Percentiles rank a stretch among this genome's conserved stretches.
Conservation (phyloP, 2,888 invertebrate genomes). For the Calameuta filiformis region DNA sequence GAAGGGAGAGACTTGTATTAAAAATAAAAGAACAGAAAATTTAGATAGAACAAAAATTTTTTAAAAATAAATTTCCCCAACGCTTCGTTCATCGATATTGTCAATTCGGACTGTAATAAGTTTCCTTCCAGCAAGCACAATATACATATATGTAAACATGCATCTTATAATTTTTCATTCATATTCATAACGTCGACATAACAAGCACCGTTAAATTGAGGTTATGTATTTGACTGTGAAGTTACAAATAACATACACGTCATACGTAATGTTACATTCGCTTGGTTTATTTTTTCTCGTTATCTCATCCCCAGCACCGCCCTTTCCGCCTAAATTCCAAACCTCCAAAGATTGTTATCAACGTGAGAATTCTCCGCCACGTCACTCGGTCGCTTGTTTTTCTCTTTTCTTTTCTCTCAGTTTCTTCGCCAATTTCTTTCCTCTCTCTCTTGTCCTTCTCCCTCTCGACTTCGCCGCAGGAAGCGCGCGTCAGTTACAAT, state of each 20-base stretch:
- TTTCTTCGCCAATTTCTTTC: not conserved
- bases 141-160: conserved; percentile 20
- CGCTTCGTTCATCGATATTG: conserved; percentile 48
- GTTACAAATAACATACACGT: too few relatives aligned
- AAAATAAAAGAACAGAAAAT: not conserved
- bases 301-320: not conserved
- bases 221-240: too few relatives aligned
- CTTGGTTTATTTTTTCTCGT: not conserved
- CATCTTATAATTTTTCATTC: conserved; percentile 10
- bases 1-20: not conserved
- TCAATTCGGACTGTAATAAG: conserved; percentile 46
- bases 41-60: not conserved
- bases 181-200: too few relatives aligned
- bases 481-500: conserved; percentile 16
- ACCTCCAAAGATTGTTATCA: too few relatives aligned
- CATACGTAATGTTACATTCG: too few relatives aligned
- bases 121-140: not conserved
- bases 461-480: not conserved
- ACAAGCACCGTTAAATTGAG: too few relatives aligned
- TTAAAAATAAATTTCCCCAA: not conserved
- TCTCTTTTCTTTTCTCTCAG: not conserved
- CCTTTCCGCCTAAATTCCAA: too few relatives aligned
- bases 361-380: too few relatives aligned
- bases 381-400: too few relatives aligned
- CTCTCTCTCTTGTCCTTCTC: not conserved